Evolutionary conservation across 2,797 vertebrate species (phyloP), one percentile per base, ranked within the genome.

Genomic region (Gymnocypris eckloni): DNA sequence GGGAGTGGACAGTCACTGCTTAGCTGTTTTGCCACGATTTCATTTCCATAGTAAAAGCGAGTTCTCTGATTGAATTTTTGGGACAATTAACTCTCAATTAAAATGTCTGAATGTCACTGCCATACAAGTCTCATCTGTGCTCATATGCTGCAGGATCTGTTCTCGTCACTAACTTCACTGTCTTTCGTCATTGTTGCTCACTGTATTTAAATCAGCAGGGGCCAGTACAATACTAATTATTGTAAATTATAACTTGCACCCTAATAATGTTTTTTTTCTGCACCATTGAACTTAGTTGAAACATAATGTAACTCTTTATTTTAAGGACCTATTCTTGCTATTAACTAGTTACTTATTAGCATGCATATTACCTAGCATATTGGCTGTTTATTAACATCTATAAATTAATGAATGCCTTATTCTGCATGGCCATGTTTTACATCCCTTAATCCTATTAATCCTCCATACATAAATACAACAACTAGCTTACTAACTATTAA

Each of bases 51-150:
- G 11, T 15, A 41, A 59, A 78, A 59, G 22, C 0, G 7, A 78
- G 22, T 25, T 59, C 75, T 56, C 22, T 78, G 54, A 61, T 61
- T 61, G 0, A 18, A 61, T 43, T 61, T 43, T 25, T 78, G 76
- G 76, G 28, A 61, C 37, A 78, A 61, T 78, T 78, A 78, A 78
- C 54, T 78, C 54, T 43, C 22, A 41, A 61, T 78, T 78, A 78
- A 78, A 41, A 59, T 41, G 37, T 59, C 76, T 78, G 54, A 78
- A 59, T 78, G 54, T 59, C 52, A 56, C 75, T 59, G 33, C 33
- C 15, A 52, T 39, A 37, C 33, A 56, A 59, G 22, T 16, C 20
- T 16, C 54, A 0, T 78, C 13, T 78, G 37, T 2, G 8, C 76
- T 61, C 76, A 43, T 16, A 43, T 78, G 76, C 37, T 43, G 13